Base-by-base conservation (phyloP, 2,888 invertebrate genomes). In the Mythimna loreyi region DNA sequence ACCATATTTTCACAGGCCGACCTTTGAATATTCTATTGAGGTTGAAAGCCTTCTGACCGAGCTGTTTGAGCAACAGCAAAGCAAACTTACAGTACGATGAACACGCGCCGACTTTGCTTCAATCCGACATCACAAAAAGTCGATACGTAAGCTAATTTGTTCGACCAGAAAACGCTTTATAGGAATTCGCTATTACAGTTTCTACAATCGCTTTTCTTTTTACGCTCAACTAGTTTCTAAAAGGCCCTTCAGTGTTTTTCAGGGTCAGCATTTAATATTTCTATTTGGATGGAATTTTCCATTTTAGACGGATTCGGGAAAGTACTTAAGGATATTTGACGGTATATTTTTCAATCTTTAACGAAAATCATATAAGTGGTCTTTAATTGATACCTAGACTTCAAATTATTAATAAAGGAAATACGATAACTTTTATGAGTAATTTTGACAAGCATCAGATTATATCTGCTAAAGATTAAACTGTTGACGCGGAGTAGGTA, bases 1-100 rank as follows among this genome's bases (percentile, higher is more conserved):
- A 89, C 90, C 90, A 93, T 94, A 93, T 94, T 94, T 94, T 91
- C 88, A 90, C 91, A 90, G 84, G 87, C 90, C 86, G 85, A 87
- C 92, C 91, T 91, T 91, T 94, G 92, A 94, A 94, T 94, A 94
- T 94, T 94, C 91, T 91, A 94, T 93, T 87, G 89, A 89, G 88
- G 89, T 89, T 91, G 91, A 92, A 91, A 91, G 88, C 89, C 84
- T 87, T 75, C 86, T 88, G 88, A 87, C 89, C 87, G 84, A 86
- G 84, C 87, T 87, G 89, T 90, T 91, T 91, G 88, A 85, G 85
- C 77, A 84, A 86, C 76, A 84, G 77, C 76, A 84, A 86, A 85
- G 81, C 81, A 85, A 85, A 85, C 84, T 86, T 85, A 82, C 83
- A 83, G 83, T 80, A 78, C 85, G 79, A 81, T 85, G 79, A 83